Evolutionary conservation across 2,888 invertebrate species (phyloP), one percentile per base, ranked within the genome.

Genomic region (Phalera bucephala): DNA sequence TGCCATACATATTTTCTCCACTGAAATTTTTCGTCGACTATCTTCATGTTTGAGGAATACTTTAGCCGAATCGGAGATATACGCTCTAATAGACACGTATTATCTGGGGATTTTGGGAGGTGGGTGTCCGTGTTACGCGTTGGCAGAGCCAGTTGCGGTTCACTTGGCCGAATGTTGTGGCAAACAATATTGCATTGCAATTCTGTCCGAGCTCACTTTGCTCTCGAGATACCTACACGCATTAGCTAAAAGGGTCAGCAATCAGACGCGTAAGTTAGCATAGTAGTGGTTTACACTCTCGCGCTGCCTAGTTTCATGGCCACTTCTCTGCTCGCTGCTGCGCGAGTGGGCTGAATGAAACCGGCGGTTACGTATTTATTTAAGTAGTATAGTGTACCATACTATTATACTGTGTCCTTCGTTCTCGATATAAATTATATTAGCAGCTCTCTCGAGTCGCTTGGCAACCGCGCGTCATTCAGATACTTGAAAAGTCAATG

Each of bases 21-120:
- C 83, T 86, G 80, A 80, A 86, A 86, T 87, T 88, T 87, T 87
- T 87, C 86, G 84, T 83, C 80, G 82, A 85, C 84, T 84, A 84
- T 85, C 83, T 87, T 85, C 80, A 81, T 83, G 84, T 86, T 87
- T 86, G 86, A 85, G 80, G 80, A 87, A 87, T 87, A 85, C 83
- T 87, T 84, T 82, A 78, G 80, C 70, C 77, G 84, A 84, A 86
- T 86, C 84, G 80, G 75, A 84, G 84, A 81, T 85, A 83, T 82
- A 84, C 80, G 80, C 83, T 84, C 80, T 84, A 86, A 85, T 87
- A 84, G 81, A 83, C 84, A 79, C 80, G 82, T 87, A 82, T 81
- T 86, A 84, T 85, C 81, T 79, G 76, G 72, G 74, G 80, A 83
- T 83, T 78, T 77, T 71, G 28, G 61, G 67, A 66, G 70, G 72